Evolutionary conservation across 2,797 vertebrate species (phyloP), one percentile per base, ranked within the genome.

Genomic region (Gymnocypris eckloni): DNA sequence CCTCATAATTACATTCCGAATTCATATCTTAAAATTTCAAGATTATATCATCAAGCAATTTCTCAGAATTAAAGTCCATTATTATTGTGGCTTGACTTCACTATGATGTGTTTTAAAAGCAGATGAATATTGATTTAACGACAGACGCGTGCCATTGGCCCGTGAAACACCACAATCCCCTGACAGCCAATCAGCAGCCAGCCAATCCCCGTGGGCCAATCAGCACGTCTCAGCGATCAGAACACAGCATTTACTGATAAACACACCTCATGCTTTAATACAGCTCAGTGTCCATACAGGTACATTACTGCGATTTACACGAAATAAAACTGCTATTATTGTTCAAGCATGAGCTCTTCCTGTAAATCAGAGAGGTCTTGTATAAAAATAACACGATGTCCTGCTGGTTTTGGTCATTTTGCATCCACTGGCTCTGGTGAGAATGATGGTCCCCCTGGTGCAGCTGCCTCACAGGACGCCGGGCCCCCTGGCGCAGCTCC

Each of bases 191-290:
- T 71, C 83, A 79, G 66, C 52, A 85, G 43, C 56, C 33, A 48
- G 8, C 1, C 12, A 69, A 70, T 48, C 76, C 76, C 64, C 25
- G 0, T n/a, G 4, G 83, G 66, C 83, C 83, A 94, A 93, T 22
- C 83, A 85, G 56, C 25, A 20, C 75, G 66, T 69, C 18, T 84
- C 75, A 85, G 18, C 59, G 76, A 85, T 48, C 15, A 54, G 61
- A 69, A 73, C 69, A 75, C 25, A 85, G 28, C 75, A 71, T n/a
- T 71, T 18, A 84, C 71, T 70, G 12, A 59, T 71, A 79, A 79
- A 79, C 50, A 84, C 61, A 79, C 9, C 1, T n/a, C 1, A 5
- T 22, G 39, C 13, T 76, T 76, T 22, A 79, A 69, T 78, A 78
- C 73, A 78, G 59, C 22, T 43, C 70, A 39, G 10, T 39, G 28